Conservation (phyloP, 2,888 invertebrate species). For the Latheticus oryzae region DNA sequence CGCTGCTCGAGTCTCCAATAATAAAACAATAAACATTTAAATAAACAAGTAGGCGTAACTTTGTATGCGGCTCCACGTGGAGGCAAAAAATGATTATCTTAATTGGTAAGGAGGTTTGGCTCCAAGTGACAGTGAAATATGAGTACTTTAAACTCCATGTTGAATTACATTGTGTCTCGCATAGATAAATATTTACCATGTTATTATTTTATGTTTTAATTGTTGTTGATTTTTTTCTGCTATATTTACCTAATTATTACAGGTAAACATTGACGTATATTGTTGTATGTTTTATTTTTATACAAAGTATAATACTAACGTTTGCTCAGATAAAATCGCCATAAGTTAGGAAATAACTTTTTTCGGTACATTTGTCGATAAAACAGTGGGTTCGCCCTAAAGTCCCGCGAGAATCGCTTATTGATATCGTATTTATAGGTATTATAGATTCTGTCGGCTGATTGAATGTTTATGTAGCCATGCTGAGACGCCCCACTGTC, state of each 20-base stretch:
- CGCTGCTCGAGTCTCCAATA: constrained; percentile 17
- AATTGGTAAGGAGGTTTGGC: constrained; percentile 50
- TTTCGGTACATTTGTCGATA: constrained; percentile 64
- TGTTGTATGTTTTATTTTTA: too few relatives aligned
- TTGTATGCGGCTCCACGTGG: constrained; percentile 37
- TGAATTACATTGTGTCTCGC: constrained; percentile 42
- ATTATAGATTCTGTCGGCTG: constrained; percentile 62
- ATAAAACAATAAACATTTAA: constrained; percentile 44
- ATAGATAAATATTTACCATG: constrained; percentile 48
- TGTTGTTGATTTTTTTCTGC: too few relatives aligned
- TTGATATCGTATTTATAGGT: constrained; percentile 66
- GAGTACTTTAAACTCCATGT: constrained; percentile 51
- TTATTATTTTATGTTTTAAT: constrained; percentile 48
- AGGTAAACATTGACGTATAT: constrained; percentile 44
- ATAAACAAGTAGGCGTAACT: constrained; percentile 44
- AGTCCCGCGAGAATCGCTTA: constrained; percentile 63
- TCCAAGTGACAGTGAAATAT: constrained; percentile 50
- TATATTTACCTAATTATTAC: constrained; percentile 47
- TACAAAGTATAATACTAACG: too few relatives aligned
- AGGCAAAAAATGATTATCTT: constrained; percentile 46
- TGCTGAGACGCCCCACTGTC: constrained; percentile 50
- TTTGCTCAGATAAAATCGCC: constrained; percentile 33
- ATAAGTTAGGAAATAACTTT: constrained; percentile 53
- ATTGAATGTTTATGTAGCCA: constrained; percentile 64
- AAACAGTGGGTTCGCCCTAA: constrained; percentile 59